Evolutionary conservation across 1,140 invertebrate species (phyloP).

Genomic region (Pseudomyrmex cubaensis): DNA sequence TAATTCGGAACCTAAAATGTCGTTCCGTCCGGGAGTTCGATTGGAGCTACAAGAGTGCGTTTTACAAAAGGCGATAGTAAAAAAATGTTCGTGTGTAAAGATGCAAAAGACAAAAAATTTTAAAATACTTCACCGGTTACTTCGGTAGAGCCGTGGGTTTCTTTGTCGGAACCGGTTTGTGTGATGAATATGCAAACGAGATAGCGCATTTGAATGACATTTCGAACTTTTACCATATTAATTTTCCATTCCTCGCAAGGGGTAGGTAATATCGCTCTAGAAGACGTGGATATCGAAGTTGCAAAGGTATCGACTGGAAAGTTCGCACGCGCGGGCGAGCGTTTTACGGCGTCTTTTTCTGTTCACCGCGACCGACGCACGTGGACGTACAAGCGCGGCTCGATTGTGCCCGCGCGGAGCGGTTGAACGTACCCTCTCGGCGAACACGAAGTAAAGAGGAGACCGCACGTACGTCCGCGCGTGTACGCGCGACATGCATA

Average conservation of each 20-base stretch:
- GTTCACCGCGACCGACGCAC: background rate
- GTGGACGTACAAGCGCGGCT: background rate
- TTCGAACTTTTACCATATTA: background rate
- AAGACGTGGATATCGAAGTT: too few species aligned
- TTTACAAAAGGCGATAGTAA: too few species aligned
- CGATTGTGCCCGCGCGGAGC: conserved; percentile 2
- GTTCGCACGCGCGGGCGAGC: too few species aligned
- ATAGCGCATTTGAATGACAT: background rate
- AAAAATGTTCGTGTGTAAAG: too few species aligned
- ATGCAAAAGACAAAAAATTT: too few species aligned
- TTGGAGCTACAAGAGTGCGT: background rate
- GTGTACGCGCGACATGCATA: conserved; percentile 58
- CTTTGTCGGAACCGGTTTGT: too few species aligned
- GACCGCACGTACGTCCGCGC: conserved; percentile 37
- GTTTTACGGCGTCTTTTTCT: too few species aligned
- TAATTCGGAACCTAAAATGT: background rate
- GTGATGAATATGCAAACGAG: background rate
- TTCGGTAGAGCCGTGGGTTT: too few species aligned
- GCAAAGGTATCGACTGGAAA: too few species aligned
- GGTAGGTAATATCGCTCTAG: too few species aligned
- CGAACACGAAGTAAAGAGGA: conserved; percentile 37
- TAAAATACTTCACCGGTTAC: too few species aligned
- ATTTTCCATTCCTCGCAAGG: too few species aligned
- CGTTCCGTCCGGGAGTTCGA: background rate
- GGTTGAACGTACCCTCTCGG: conserved; percentile 68